Base-by-base conservation (phyloP, 2,113 vertebrate species). In the Neogale vison region DNA sequence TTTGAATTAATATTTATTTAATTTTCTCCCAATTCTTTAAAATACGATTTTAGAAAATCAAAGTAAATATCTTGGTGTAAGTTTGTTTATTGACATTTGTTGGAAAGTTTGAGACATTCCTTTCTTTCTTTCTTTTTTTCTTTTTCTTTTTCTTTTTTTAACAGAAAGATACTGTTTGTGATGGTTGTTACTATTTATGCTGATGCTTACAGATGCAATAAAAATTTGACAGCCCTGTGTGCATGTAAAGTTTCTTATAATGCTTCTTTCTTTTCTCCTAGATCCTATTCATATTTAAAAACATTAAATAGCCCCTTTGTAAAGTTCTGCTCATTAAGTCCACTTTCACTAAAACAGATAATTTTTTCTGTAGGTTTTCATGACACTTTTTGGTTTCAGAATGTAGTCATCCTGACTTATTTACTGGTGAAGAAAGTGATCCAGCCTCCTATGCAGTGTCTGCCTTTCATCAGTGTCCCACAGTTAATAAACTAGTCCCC, bases 1-100 rank as follows among this genome's bases (percentile, higher is more conserved):
- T 91, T 92, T 88, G 14, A 96, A 65, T 72, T n/a, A 55, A 45
- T 65, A 13, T 34, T 82, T 69, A 90, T 47, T 83, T 23, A 88
- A 79, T 77, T 79, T 55, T 8, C 14, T 88, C 7, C 7, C 24
- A 63, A 65, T 47, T 88, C 11, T 36, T 71, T 83, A 71, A 83
- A 14, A 26, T 14, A 31, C 74, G 36, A 79, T 34, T n/a, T 76
- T n/a, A 81, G 47, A 82, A 96, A 87, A 77, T 34, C 45, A 80
- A 88, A 72, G 10, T 45, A 47, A 83, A 57, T 39, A 84, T 45
- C 17, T 57, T 74, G 34, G n/a, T 61, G 34, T 63, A 50, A 55
- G 26, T 21, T 61, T 80, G 21, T 24, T 45, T 80, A 7, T 20
- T 82, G 79, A 39, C 85, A 76, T 82, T 39, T 85, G 6, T 36